Evolutionary conservation across 1,140 invertebrate species (phyloP).

Genomic region (Drosophila burlai): DNA sequence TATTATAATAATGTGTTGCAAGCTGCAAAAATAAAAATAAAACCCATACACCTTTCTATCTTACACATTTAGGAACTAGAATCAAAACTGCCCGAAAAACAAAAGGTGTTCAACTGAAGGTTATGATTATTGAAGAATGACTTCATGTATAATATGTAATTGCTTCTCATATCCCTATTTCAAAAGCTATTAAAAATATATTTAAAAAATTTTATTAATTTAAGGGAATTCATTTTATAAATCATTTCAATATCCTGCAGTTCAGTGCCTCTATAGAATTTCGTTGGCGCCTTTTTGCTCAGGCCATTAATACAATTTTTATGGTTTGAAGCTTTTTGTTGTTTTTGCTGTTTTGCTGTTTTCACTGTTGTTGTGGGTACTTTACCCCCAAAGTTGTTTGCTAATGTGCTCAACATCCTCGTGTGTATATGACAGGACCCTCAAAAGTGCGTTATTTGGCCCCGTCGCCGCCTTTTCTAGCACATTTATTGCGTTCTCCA

Average conservation of each 20-base stretch:
- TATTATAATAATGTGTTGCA: too few relatives aligned
- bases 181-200: background rate
- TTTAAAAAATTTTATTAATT: background rate
- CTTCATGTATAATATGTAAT: too few relatives aligned
- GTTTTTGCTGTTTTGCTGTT: background rate
- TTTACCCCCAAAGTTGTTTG: conserved; percentile 36
- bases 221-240: background rate
- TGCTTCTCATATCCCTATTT: too few relatives aligned
- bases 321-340: background rate
- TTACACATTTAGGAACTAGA: too few relatives aligned
- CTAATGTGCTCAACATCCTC: conserved; percentile 43
- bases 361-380: conserved; percentile 34
- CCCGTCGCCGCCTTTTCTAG: background rate
- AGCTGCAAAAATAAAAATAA: too few relatives aligned
- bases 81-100: background rate
- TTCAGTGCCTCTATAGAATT: conserved; percentile 22
- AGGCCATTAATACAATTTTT: conserved; percentile 41
- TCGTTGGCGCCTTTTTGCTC: conserved; percentile 27
- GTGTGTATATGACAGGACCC: conserved; percentile 45
- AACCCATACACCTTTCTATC: too few relatives aligned
- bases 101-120: background rate
- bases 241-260: background rate
- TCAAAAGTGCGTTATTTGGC: conserved; percentile 10
- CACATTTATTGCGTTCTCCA: conserved; percentile 12
- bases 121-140: background rate